Evolutionary conservation across 2,888 invertebrate genomes (phyloP).

Genomic region (Resseliella maxima): DNA sequence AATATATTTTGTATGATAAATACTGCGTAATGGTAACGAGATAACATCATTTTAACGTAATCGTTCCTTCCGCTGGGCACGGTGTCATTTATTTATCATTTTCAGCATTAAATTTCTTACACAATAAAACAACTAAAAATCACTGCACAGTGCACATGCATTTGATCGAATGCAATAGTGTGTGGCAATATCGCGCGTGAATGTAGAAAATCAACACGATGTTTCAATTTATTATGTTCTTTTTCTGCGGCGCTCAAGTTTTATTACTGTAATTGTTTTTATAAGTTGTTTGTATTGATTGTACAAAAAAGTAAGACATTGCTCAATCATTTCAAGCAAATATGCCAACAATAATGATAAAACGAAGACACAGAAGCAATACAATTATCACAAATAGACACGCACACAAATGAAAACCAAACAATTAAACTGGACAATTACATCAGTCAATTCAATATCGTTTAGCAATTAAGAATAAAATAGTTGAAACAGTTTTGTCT

Average conservation of each 20-base stretch:
- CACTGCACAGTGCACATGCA: not conserved
- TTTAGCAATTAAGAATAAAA: slow-evolving; percentile 36
- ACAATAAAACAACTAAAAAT: not conserved
- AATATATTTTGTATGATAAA: slow-evolving; percentile 37
- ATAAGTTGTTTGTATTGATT: too few species aligned
- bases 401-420: not conserved
- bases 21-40: slow-evolving; percentile 26
- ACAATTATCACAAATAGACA: not conserved
- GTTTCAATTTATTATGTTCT: slow-evolving; percentile 4
- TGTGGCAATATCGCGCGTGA: not conserved
- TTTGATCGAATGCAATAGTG: not conserved
- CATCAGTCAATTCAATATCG: slow-evolving; percentile 44
- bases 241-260: not conserved
- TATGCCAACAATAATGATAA: slow-evolving; percentile 6
- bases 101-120: slow-evolving; percentile 43
- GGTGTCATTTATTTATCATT: not conserved
- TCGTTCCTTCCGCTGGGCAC: not conserved
- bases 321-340: slow-evolving; percentile 48
- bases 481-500: slow-evolving; percentile 18
- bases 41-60: not conserved
- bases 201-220: slow-evolving; percentile 32
- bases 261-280: slow-evolving; percentile 51
- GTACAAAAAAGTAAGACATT: slow-evolving; percentile 44
- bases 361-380: not conserved
- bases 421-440: slow-evolving; percentile 44